phyloP scores from a whole-genome alignment of 2,113 vertebrate genomes.

The Elgaria multicarinata region DNA sequence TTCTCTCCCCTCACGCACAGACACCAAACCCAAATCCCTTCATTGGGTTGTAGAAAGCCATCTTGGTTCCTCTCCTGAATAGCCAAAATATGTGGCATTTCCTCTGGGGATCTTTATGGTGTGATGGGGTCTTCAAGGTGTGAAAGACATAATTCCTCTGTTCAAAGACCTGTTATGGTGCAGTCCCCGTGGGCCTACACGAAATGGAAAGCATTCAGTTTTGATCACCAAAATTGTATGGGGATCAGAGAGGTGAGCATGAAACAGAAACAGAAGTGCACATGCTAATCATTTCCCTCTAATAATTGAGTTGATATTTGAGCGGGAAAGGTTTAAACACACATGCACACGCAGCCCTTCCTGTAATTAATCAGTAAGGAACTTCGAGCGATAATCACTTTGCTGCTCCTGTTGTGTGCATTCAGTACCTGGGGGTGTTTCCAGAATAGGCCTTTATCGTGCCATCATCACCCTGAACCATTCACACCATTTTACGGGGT shows the following conservation, averaged over 20 bases:
- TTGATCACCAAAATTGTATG: background rate
- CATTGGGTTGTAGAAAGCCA: too few species aligned
- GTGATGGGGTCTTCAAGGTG: background rate
- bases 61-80: too few species aligned
- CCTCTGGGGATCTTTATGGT: background rate
- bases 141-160: background rate
- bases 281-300: constrained; percentile 51
- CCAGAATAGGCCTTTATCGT: too few species aligned
- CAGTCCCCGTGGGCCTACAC: background rate
- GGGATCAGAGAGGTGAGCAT: background rate
- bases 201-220: constrained; percentile 12
- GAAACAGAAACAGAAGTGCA: too few species aligned
- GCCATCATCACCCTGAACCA: too few species aligned
- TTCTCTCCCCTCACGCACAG: too few species aligned
- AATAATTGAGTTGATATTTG: constrained; percentile 21
- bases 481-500: too few species aligned
- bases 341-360: background rate
- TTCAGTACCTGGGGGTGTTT: background rate
- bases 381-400: background rate
- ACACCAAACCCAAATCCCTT: too few species aligned
- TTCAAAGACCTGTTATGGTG: background rate
- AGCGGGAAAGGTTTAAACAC: background rate
- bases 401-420: background rate
- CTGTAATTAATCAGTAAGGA: background rate
- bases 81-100: background rate